Evolutionary conservation across 2,888 invertebrate species (phyloP), one percentile per base, ranked within the genome.

Genomic region (Orchestes rusci): DNA sequence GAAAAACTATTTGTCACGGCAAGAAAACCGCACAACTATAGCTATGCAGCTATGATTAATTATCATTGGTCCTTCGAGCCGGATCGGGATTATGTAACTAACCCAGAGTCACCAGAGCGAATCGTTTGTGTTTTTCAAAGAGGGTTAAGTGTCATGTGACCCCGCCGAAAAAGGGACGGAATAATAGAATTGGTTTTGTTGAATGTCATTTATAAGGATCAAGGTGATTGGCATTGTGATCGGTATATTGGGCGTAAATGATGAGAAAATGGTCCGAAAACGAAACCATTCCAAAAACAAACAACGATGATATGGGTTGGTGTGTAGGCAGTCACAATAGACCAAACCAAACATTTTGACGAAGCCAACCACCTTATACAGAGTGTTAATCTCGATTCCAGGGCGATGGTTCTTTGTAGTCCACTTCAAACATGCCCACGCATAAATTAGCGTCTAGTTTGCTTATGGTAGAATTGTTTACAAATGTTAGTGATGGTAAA

Each of bases 201-300:
- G 35, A 38, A 30, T 30, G 48, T 48, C 48, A 48, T 48, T 48
- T 48, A 48, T 48, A 48, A 48, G 44, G 48, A 48, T 48, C 48
- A 48, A 29, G 23, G 20, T 38, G 41, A 41, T 40, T 35, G 30
- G 41, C 30, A 41, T 48, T 48, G 48, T 48, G 44, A 28, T 20
- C n/a, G 30, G 32, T 33, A 41, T 44, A 48, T 48, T 48, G 41
- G 44, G 44, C 48, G 48, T 48, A 48, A 48, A 45, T 48, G 41
- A 48, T 48, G 34, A 20, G 30, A n/a, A n/a, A n/a, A n/a, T n/a
- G n/a, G n/a, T n/a, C n/a, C n/a, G n/a, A n/a, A n/a, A n/a, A n/a
- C n/a, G n/a, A n/a, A n/a, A n/a, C n/a, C n/a, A n/a, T n/a, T n/a
- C n/a, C n/a, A n/a, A n/a, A n/a, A n/a, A n/a, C n/a, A n/a, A n/a